Evolutionary conservation across 2,113 vertebrate genomes (phyloP).

Genomic region (Charadrius vociferus): DNA sequence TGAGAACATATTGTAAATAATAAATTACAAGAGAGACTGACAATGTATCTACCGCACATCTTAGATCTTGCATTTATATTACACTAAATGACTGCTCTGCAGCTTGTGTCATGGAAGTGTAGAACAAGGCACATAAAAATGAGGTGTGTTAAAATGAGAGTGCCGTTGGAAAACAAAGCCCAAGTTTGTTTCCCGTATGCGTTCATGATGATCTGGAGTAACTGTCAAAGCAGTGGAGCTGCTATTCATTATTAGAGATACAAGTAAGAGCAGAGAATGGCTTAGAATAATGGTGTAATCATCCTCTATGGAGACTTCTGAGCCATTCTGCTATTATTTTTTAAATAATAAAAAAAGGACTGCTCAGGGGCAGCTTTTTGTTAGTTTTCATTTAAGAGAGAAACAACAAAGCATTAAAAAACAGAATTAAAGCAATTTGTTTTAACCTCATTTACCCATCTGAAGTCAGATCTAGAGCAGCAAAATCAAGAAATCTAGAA

Average conservation of each 20-base stretch:
- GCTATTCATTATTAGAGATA: neutral
- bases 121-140: neutral
- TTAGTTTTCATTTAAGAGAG: neutral
- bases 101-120: neutral
- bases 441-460: neutral
- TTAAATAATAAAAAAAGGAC: neutral
- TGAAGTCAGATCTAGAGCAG: neutral
- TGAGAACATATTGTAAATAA: conserved; percentile 44
- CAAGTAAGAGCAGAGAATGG: neutral
- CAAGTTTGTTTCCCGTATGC: neutral
- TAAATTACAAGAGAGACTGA: conserved; percentile 42
- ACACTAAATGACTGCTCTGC: neutral
- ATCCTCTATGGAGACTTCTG: neutral
- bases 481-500: neutral
- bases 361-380: neutral
- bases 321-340: neutral
- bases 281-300: neutral
- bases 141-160: neutral
- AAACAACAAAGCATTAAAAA: neutral
- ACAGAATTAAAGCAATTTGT: neutral
- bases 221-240: neutral
- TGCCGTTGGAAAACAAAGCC: neutral
- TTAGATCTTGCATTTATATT: conserved; percentile 17
- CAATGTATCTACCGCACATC: neutral
- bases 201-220: neutral